Conservation (phyloP, 2,888 invertebrate species). For the Neuroscelio doddi region DNA sequence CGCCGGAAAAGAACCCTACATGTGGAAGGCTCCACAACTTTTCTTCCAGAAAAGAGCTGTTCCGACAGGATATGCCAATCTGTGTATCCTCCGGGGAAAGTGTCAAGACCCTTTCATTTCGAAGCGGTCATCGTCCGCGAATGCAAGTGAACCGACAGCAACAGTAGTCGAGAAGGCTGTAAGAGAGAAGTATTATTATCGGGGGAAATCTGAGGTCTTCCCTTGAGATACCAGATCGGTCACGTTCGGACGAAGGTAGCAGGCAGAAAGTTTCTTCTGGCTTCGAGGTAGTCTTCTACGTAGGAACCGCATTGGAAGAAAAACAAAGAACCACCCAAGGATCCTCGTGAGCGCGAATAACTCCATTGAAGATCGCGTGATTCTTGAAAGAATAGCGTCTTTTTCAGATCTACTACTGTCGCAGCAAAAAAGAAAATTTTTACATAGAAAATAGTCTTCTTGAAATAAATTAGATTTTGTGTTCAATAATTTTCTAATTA, state of each 20-base stretch:
- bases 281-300: constrained; percentile 39
- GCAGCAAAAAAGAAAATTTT: too few species aligned
- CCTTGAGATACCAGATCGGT: constrained; percentile 75
- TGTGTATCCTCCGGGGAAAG: constrained; percentile 28
- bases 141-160: constrained; percentile 50
- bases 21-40: constrained; percentile 21
- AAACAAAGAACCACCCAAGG: constrained; percentile 39
- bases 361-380: constrained; percentile 39
- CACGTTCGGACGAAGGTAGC: constrained; percentile 72
- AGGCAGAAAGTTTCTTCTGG: constrained; percentile 60
- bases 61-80: constrained; percentile 45
- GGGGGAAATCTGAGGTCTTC: constrained; percentile 75
- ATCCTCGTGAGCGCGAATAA: constrained; percentile 42
- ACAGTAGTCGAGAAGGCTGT: constrained; percentile 48
- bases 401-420: background rate
- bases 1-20: constrained; percentile 25
- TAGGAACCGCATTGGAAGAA: constrained; percentile 28
- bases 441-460: too few species aligned
- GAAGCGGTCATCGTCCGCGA: constrained; percentile 47
- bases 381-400: constrained; percentile 23
- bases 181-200: constrained; percentile 76
- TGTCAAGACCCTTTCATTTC: constrained; percentile 59
- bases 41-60: constrained; percentile 18
- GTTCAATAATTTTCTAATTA: too few species aligned
- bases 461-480: too few species aligned